phyloP scores from a whole-genome alignment of 2,113 vertebrate species.

The Onychorhynchus coronatus region DNA sequence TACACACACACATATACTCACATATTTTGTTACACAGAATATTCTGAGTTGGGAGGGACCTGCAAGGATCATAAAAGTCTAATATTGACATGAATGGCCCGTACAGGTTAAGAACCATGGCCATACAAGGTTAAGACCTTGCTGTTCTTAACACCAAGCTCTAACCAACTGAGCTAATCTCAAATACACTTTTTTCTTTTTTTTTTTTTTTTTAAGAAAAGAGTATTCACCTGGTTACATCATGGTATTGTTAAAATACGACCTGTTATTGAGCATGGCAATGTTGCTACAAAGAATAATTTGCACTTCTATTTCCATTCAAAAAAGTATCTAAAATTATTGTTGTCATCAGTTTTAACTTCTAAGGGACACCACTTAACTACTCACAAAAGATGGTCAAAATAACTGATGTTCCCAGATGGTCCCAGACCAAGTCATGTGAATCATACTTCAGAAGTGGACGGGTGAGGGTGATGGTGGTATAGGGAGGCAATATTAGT shows the following conservation, averaged over 20 bases:
- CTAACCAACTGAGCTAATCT: neutral
- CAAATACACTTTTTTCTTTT: neutral
- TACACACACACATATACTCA: neutral
- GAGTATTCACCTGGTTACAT: neutral
- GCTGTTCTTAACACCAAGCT: neutral
- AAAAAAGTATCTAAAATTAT: neutral
- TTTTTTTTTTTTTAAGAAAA: rapidly evolving
- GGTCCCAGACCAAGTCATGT: neutral
- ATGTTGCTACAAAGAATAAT: neutral
- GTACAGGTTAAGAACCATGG: neutral
- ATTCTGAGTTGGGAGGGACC: neutral
- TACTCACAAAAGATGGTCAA: neutral
- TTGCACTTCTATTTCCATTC: neutral
- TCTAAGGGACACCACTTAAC: neutral
- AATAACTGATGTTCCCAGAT: neutral
- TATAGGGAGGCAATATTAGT: neutral
- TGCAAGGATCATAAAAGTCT: neutral
- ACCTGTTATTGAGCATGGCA: neutral
- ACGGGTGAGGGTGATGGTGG: neutral
- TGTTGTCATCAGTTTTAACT: neutral
- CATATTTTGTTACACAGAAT: neutral
- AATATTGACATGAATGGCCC: neutral
- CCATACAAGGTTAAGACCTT: neutral
- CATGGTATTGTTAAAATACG: neutral
- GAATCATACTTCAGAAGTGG: neutral